These are phyloP conservation scores for Poecilia gillii DNA, from an alignment of 2,797 vertebrate genomes.

Conservation along the genomic window DNA sequence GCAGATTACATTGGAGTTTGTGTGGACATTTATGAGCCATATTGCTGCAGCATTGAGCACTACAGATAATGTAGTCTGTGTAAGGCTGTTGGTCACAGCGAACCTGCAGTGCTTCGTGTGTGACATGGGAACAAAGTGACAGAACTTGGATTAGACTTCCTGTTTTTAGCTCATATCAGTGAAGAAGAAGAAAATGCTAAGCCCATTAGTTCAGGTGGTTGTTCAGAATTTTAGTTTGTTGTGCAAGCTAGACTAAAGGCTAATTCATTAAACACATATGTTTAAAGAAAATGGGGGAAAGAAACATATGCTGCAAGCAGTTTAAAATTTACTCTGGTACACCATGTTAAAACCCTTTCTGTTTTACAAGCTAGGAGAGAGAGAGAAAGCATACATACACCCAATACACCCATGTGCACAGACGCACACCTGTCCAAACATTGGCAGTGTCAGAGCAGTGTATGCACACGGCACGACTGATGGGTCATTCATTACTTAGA, in stretches of 20 bases:
- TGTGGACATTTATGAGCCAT: slow-evolving; percentile 5
- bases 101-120: slow-evolving; percentile 42
- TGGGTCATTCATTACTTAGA: slow-evolving; percentile 65
- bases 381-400: slow-evolving; percentile 14
- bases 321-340: slow-evolving; percentile 36
- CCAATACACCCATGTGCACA: slow-evolving; percentile 21
- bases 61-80: slow-evolving; percentile 25
- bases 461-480: slow-evolving; percentile 64
- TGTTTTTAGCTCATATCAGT: slow-evolving; percentile 29
- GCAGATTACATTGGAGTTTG: slow-evolving; percentile 29
- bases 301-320: slow-evolving; percentile 38
- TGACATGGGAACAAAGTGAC: slow-evolving; percentile 28
- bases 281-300: slow-evolving; percentile 23
- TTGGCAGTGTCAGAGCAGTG: slow-evolving; percentile 43
- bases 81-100: slow-evolving; percentile 28
- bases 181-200: background rate
- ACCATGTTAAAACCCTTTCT: slow-evolving; percentile 29
- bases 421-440: slow-evolving; percentile 82
- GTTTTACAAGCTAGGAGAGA: slow-evolving; percentile 32
- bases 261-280: slow-evolving; percentile 36
- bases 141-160: slow-evolving; percentile 41
- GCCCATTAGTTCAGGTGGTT: background rate
- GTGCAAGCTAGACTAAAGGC: slow-evolving; percentile 30
- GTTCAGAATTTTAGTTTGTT: background rate
- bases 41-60: slow-evolving; percentile 25